Conservation (phyloP, 2,888 invertebrate genomes). For the Athalia rosae region DNA sequence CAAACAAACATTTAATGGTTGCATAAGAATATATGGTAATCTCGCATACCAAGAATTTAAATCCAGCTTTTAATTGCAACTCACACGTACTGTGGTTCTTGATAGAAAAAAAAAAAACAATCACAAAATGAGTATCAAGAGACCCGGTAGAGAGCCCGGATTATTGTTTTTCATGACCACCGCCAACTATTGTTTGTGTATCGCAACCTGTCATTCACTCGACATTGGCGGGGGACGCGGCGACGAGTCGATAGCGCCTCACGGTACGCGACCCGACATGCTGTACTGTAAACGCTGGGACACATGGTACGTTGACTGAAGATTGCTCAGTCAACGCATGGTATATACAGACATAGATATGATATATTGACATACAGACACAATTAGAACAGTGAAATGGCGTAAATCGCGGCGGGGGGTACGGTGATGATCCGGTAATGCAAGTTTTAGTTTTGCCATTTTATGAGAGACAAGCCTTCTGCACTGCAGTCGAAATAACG, state of each 20-base stretch:
- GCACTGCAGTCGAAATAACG: constrained; percentile 35
- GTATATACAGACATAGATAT: too few relatives aligned
- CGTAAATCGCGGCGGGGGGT: constrained; percentile 12
- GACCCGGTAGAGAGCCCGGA: too few relatives aligned
- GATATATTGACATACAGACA: constrained; percentile 4
- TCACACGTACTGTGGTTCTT: neutral
- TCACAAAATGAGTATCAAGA: too few relatives aligned
- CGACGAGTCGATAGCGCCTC: too few relatives aligned
- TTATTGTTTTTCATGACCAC: too few relatives aligned
- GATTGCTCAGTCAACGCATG: too few relatives aligned
- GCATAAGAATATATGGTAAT: constrained; percentile 12
- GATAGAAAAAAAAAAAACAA: neutral
- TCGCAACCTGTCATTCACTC: too few relatives aligned
- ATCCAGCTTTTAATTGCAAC: constrained; percentile 11
- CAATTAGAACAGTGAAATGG: constrained; percentile 20
- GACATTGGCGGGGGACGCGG: too few relatives aligned
- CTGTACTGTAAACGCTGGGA: too few relatives aligned
- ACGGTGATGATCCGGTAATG: constrained; percentile 34
- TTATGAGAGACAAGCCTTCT: constrained; percentile 38
- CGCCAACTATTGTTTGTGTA: too few relatives aligned
- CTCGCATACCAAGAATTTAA: constrained; percentile 25
- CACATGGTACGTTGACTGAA: too few relatives aligned
- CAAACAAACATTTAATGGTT: neutral
- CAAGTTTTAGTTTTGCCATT: constrained; percentile 34
- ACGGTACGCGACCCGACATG: too few relatives aligned